A percentile compares a stretch with the other conserved stretches of the same genome.
phyloP scores from a whole-genome alignment of 2,888 invertebrate genomes.

The Drosophila nr. fundita region DNA sequence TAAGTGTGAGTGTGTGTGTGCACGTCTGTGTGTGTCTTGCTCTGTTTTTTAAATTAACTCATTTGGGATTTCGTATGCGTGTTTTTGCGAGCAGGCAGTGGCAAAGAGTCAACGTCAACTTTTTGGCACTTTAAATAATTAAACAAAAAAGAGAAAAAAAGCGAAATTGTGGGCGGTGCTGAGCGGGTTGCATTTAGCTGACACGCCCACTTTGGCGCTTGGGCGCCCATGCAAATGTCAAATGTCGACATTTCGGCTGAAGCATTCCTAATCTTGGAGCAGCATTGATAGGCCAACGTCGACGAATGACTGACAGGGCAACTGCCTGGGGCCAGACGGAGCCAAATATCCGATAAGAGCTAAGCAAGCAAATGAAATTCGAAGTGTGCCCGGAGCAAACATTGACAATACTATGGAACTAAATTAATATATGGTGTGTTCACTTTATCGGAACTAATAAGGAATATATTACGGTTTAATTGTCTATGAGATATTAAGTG shows the following conservation, averaged over 20 bases:
- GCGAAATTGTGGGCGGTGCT: not conserved
- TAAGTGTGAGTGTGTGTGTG: not conserved
- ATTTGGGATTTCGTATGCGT: conserved; percentile 76
- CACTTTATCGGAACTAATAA: not conserved
- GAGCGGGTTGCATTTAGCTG: conserved; percentile 32
- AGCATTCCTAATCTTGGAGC: conserved; percentile 34
- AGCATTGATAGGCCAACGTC: conserved; percentile 60
- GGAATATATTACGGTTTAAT: not conserved
- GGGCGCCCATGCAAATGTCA: conserved; percentile 18
- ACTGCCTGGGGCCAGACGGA: conserved; percentile 52
- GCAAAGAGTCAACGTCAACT: conserved; percentile 17
- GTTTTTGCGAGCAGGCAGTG: conserved; percentile 35
- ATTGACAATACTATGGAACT: conserved; percentile 37
- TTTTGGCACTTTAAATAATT: conserved; percentile 78
- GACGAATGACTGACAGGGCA: conserved; percentile 65
- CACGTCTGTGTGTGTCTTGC: not conserved
- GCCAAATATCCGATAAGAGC: conserved; percentile 70
- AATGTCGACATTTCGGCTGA: conserved; percentile 15
- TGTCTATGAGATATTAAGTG: not conserved
- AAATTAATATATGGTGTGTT: not conserved
- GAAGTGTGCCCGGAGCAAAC: conserved; percentile 41
- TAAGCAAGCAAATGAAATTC: conserved; percentile 76
- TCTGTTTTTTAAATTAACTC: conserved; percentile 70
- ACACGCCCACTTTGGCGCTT: conserved; percentile 17
- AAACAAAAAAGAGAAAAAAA: conserved; percentile 31